Percentiles rank a stretch among this genome's conserved stretches.
Conservation (phyloP, 2,797 vertebrate species). For the Hapalemur alaotrensis region DNA sequence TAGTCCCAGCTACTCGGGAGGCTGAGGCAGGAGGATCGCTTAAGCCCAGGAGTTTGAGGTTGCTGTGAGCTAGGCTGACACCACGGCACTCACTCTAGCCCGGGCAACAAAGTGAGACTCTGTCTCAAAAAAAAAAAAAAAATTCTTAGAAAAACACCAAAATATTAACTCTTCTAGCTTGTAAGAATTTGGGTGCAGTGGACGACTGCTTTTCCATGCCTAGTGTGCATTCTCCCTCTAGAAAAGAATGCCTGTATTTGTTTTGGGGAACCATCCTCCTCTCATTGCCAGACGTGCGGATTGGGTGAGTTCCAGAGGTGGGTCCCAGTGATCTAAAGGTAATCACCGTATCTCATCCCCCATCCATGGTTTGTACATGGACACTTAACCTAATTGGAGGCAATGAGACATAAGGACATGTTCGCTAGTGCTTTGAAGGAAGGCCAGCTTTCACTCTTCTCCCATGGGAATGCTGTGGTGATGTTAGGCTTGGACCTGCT, state of each 20-base stretch:
- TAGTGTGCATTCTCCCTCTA: background rate
- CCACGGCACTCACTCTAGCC: too few species aligned
- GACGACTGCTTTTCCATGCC: background rate
- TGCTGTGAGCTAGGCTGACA: too few species aligned
- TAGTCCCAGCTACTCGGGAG: too few species aligned
- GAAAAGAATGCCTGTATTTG: background rate
- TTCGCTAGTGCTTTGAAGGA: background rate
- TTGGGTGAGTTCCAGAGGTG: background rate
- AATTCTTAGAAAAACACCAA: conserved; percentile 2
- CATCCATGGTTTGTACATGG: background rate
- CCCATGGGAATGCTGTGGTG: background rate
- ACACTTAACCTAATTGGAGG: background rate
- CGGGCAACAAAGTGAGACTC: too few species aligned
- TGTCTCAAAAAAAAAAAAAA: too few species aligned
- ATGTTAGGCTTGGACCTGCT: background rate
- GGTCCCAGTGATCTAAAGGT: background rate
- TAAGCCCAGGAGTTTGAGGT: too few species aligned
- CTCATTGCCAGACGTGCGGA: background rate
- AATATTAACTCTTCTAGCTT: background rate
- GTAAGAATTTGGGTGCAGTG: background rate
- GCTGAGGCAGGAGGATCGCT: too few species aligned
- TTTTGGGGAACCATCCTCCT: background rate
- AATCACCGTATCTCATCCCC: background rate
- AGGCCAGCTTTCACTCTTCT: background rate
- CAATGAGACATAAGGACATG: background rate